These are phyloP conservation scores for Tadarida brasiliensis DNA, from an alignment of 2,797 vertebrate genomes.

Conservation along the genomic window DNA sequence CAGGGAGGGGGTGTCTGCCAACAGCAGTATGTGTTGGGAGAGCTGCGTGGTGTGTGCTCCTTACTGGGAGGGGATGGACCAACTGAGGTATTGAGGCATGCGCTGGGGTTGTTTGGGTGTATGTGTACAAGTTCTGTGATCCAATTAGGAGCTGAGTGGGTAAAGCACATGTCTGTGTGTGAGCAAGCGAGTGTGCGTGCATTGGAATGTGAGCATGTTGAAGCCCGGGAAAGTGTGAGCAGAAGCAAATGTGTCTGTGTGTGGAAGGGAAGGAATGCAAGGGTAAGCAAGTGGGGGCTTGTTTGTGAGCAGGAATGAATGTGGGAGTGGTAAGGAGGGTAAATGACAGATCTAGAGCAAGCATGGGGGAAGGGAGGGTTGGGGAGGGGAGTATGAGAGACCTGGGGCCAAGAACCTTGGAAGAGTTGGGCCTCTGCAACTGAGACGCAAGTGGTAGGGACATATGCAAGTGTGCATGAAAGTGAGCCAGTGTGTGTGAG, in stretches of 20 bases:
- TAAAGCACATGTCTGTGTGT: neutral
- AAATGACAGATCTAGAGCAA: neutral
- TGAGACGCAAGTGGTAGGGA: neutral
- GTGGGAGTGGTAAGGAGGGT: slow-evolving; percentile 4
- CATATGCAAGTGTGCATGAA: neutral
- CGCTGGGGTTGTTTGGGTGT: neutral
- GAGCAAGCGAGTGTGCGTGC: neutral
- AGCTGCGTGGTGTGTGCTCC: neutral
- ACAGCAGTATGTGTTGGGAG: neutral
- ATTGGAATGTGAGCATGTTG: neutral
- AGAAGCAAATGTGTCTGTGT: neutral
- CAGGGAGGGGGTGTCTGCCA: neutral
- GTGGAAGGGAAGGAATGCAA: slow-evolving; percentile 23
- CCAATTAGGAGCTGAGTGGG: neutral
- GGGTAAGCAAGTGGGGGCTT: slow-evolving; percentile 58
- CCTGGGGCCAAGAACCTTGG: neutral
- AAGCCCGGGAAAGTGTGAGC: slow-evolving; percentile 13
- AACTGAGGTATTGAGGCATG: neutral
- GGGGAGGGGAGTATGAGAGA: neutral
- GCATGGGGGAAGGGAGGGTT: neutral
- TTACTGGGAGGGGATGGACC: neutral
- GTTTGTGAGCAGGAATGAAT: slow-evolving; percentile 21
- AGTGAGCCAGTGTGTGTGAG: neutral
- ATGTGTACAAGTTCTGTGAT: neutral
- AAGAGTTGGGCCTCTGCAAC: neutral